phyloP scores from a whole-genome alignment of 2,888 invertebrate species.

The Nomada ruficornis region DNA sequence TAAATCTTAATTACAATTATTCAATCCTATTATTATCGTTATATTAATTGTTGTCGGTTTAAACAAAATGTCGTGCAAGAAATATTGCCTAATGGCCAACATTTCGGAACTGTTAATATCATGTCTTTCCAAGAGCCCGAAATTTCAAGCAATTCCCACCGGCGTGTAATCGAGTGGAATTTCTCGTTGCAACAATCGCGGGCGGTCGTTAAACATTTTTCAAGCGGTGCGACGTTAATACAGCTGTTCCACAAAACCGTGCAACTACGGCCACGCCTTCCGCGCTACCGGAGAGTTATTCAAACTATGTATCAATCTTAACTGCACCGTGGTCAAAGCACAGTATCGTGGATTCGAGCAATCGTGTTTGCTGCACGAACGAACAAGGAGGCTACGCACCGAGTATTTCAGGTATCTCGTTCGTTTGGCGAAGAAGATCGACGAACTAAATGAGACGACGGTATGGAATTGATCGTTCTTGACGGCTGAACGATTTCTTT shows the following conservation, averaged over 20 bases:
- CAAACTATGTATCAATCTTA: conserved; percentile 41
- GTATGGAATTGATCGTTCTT: neutral
- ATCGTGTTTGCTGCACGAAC: neutral
- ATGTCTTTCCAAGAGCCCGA: neutral
- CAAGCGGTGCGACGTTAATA: conserved; percentile 17
- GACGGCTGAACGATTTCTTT: neutral
- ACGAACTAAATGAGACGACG: neutral
- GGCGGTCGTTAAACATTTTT: conserved; percentile 21
- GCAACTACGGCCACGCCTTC: conserved; percentile 58
- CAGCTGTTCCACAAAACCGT: conserved; percentile 17
- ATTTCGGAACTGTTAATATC: no score
- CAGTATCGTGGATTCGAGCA: conserved; percentile 17
- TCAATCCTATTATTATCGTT: no score
- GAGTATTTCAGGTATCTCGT: neutral
- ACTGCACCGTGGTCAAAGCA: neutral
- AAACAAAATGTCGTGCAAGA: no score
- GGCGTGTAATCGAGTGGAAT: neutral
- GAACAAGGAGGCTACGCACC: neutral
- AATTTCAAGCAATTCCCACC: neutral
- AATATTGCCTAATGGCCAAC: no score
- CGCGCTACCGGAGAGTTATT: conserved; percentile 30
- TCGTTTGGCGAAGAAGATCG: conserved; percentile 4
- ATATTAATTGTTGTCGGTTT: neutral
- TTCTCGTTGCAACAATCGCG: conserved; percentile 25
- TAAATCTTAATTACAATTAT: no score